These are phyloP conservation scores for Apomyelois bistriatella DNA, from an alignment of 2,888 invertebrate genomes.

Conservation along the genomic window DNA sequence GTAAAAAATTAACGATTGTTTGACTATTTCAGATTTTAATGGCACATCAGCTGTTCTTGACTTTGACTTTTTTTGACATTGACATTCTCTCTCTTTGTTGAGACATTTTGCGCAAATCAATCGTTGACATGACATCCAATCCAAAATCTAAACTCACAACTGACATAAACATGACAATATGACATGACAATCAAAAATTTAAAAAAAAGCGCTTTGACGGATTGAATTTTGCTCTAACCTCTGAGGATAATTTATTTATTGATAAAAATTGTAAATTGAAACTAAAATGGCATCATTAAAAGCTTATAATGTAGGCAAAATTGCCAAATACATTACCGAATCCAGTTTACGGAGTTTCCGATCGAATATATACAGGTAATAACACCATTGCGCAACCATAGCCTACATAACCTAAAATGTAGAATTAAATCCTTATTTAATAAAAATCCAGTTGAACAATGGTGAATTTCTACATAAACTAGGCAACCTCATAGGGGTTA, in stretches of 20 bases:
- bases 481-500: neutral
- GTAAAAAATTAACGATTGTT: neutral
- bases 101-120: too few species aligned
- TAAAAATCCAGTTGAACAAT: neutral
- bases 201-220: conserved; percentile 23
- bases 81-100: neutral
- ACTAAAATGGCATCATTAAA: conserved; percentile 72
- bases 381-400: conserved; percentile 61
- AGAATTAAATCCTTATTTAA: neutral
- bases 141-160: neutral
- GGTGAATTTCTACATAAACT: neutral
- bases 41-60: conserved; percentile 13
- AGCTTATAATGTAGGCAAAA: conserved; percentile 68
- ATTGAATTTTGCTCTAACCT: conserved; percentile 50
- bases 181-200: too few species aligned
- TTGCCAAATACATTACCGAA: conserved; percentile 70
- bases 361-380: conserved; percentile 69
- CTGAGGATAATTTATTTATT: conserved; percentile 24
- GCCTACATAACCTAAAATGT: conserved; percentile 39
- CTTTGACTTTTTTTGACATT: conserved; percentile 15
- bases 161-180: too few species aligned
- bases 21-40: neutral
- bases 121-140: too few species aligned
- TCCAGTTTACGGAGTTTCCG: conserved; percentile 62
- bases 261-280: conserved; percentile 25